These are phyloP conservation scores for Argyra leucocephala DNA, from an alignment of 2,888 invertebrate genomes.

Conservation along the genomic window DNA sequence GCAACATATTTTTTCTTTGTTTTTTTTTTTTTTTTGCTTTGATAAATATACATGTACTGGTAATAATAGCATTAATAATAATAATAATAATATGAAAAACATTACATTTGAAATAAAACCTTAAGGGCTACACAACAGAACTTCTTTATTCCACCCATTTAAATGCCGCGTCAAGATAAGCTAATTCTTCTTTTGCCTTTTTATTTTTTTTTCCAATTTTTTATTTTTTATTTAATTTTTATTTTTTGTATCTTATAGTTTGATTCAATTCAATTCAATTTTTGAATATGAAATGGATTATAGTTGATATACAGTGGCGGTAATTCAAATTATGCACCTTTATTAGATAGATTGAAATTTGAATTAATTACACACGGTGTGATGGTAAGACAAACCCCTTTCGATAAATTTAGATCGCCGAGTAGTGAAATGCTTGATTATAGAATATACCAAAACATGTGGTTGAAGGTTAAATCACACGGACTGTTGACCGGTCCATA, in stretches of 20 bases:
- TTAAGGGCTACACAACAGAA: background rate
- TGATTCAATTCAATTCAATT: background rate
- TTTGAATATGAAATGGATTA: background rate
- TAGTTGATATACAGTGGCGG: too few species aligned
- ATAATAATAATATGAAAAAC: background rate
- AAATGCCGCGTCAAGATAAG: slow-evolving; percentile 6
- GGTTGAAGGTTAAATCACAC: too few species aligned
- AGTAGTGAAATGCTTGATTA: too few species aligned
- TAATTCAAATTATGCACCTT: too few species aligned
- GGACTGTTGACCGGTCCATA: too few species aligned
- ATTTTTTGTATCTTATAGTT: background rate
- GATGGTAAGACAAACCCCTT: too few species aligned
- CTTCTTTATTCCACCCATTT: slow-evolving; percentile 6
- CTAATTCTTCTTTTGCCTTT: background rate
- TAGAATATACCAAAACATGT: too few species aligned
- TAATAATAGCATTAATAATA: background rate
- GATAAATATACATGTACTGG: background rate
- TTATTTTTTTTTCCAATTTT: background rate
- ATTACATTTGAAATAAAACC: slow-evolving; percentile 6
- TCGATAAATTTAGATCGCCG: too few species aligned
- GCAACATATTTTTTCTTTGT: background rate
- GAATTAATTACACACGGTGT: too few species aligned
- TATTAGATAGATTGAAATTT: too few species aligned
- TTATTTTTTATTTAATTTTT: background rate
- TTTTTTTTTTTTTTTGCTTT: background rate